Base-by-base conservation (phyloP, 2,797 vertebrate species). In the Phaenicophaeus curvirostris region DNA sequence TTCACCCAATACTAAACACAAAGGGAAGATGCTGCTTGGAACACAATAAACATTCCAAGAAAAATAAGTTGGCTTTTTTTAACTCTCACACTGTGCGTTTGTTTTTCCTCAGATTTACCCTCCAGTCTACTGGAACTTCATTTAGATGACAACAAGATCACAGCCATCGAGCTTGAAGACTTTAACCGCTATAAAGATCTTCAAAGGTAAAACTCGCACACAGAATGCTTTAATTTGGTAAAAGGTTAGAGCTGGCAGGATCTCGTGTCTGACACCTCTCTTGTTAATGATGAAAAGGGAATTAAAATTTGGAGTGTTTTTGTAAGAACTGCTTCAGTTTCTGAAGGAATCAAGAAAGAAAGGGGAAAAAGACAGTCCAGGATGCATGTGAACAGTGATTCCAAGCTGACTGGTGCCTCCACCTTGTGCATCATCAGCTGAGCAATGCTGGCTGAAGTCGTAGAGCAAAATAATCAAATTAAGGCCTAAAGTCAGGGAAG, bases 71-170 rank as follows among this genome's bases (percentile, higher is more conserved):
- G 15, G 10, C 17, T 73, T n/a, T n/a, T n/a, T n/a, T n/a, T n/a
- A n/a, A n/a, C n/a, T n/a, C n/a, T n/a, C n/a, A 86, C 41, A 24
- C 20, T 54, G 11, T 81, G 46, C 25, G 24, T 78, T 86, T 91
- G 28, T 50, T 92, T 89, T 65, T 24, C 67, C 46, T 75, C 67
- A 98, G 98, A 98, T 93, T 91, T 99, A 73, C 99, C 99, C 33
- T 94, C 98, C 30, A 98, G 98, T 62, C 98, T 99, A 71, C 96
- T 98, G 67, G 99, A 99, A 71, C 98, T 99, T 92, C 99, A 98
- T 72, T 97, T 99, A 97, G 99, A 99, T 86, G 99, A 98, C 96
- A 99, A 99, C 93, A 99, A 99, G 97, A 99, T 99, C 90, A 95
- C 98, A 51, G 97, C 98, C 92, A 98, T 99, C 9, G 99, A 99